A percentile compares a stretch with the other conserved stretches of the same genome.
Evolutionary conservation across 2,113 vertebrate species (phyloP).

Genomic region (Apaloderma vittatum): DNA sequence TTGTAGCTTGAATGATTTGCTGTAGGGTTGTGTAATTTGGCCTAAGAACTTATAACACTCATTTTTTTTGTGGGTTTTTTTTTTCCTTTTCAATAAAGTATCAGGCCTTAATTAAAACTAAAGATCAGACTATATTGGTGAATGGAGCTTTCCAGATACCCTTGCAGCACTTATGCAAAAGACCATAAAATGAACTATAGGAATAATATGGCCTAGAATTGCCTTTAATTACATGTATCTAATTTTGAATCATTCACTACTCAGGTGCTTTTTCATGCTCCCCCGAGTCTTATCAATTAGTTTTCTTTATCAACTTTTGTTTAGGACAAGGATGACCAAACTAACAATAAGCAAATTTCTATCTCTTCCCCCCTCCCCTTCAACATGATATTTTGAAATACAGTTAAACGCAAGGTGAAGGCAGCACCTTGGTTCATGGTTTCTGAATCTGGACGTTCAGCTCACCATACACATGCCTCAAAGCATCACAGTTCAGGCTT

Average conservation of each 20-base stretch:
- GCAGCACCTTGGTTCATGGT: slow-evolving; percentile 26
- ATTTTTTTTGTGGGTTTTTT: neutral
- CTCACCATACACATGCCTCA: slow-evolving; percentile 91
- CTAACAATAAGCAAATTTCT: neutral
- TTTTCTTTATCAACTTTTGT: neutral
- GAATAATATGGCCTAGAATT: slow-evolving; percentile 33
- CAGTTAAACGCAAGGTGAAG: neutral
- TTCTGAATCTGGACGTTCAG: slow-evolving; percentile 75
- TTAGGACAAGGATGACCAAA: neutral
- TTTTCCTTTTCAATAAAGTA: slow-evolving; percentile 40
- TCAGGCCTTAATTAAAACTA: slow-evolving; percentile 73
- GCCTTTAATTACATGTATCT: neutral
- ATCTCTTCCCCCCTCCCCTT: fast-evolving
- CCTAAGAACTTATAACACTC: slow-evolving; percentile 28
- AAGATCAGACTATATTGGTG: slow-evolving; percentile 63
- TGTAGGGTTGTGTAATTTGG: slow-evolving; percentile 36
- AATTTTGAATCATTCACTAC: neutral
- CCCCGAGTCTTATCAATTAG: neutral
- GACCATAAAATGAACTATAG: slow-evolving; percentile 17
- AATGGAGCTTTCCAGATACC: slow-evolving; percentile 28
- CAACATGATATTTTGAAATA: neutral
- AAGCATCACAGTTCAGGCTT: slow-evolving; percentile 86
- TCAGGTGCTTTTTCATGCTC: neutral
- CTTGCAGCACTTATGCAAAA: neutral
- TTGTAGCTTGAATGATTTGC: slow-evolving; percentile 26